Percentiles rank a stretch among this genome's conserved stretches.
These are phyloP conservation scores for Chiloscyllium plagiosum DNA, from an alignment of 2,113 vertebrate genomes.

Conservation along the genomic window DNA sequence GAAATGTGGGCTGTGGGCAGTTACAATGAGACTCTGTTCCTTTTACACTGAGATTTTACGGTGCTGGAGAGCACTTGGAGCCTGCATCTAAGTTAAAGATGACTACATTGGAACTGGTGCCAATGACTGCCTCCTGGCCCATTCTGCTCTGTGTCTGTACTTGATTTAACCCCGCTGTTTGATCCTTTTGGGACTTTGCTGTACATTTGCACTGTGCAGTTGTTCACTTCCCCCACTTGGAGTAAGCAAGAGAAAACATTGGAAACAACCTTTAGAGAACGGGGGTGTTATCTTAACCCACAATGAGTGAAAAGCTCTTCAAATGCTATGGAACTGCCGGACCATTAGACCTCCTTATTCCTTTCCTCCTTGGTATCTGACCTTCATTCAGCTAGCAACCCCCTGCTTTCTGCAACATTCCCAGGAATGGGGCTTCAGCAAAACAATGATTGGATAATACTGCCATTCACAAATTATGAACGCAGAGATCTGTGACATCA, in stretches of 20 bases:
- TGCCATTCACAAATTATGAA: not conserved
- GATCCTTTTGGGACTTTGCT: not conserved
- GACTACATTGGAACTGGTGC: not conserved
- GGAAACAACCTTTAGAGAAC: not conserved
- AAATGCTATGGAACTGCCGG: not conserved
- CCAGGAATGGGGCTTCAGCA: not conserved
- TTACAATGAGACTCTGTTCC: not conserved
- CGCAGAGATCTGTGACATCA: not conserved
- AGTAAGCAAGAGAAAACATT: not conserved
- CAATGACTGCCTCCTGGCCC: not conserved
- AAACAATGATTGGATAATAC: not conserved
- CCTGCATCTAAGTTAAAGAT: not conserved
- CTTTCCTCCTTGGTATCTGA: not conserved
- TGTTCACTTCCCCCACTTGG: not conserved
- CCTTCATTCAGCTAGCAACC: not conserved
- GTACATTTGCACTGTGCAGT: not conserved
- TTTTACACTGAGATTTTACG: not conserved
- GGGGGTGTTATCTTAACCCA: not conserved
- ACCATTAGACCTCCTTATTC: not conserved
- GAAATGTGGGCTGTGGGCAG: not conserved
- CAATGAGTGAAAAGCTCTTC: not conserved
- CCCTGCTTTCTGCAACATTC: not conserved
- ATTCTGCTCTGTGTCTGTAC: not conserved
- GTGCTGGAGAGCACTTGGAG: not conserved
- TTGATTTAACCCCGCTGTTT: not conserved